A percentile compares a stretch with the other conserved stretches of the same genome.
phyloP scores from a whole-genome alignment of 64 coral and sea anemone species.

The Stichodactyla helianthus region DNA sequence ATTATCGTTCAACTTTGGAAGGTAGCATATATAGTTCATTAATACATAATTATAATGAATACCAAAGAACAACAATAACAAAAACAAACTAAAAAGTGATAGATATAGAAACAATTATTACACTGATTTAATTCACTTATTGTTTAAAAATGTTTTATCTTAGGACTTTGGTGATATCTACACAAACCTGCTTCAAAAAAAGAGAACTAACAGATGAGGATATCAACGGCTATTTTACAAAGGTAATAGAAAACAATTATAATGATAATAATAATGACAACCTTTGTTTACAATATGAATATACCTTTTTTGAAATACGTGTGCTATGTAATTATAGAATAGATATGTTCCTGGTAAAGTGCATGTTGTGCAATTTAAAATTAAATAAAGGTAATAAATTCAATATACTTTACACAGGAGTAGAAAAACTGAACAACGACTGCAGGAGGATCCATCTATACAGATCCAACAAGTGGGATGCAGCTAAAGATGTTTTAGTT shows the following conservation, averaged over 20 bases:
- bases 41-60: too few species aligned
- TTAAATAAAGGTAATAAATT: slow-evolving; percentile 13
- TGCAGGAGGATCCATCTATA: slow-evolving; percentile 37
- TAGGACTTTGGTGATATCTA: slow-evolving; percentile 29
- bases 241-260: not conserved
- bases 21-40: too few species aligned
- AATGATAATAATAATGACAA: too few species aligned
- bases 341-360: slow-evolving; percentile 6
- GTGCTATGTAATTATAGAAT: not conserved
- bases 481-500: slow-evolving; percentile 31
- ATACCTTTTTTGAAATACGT: too few species aligned
- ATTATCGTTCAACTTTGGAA: slow-evolving; percentile 16
- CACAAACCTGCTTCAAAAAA: not conserved
- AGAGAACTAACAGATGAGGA: slow-evolving; percentile 11
- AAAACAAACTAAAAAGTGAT: too few species aligned
- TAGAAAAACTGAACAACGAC: slow-evolving; percentile 39
- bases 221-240: not conserved
- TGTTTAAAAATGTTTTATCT: not conserved
- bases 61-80: slow-evolving; percentile 8
- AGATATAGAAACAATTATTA: too few species aligned
- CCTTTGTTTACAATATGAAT: too few species aligned
- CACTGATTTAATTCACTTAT: too few species aligned
- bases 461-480: slow-evolving; percentile 53
- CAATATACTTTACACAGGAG: slow-evolving; percentile 25
- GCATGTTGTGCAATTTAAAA: slow-evolving; percentile 24